Evolutionary conservation across 2,797 vertebrate species (phyloP), one percentile per base, ranked within the genome.

Genomic region (Aulostomus chinensis): DNA sequence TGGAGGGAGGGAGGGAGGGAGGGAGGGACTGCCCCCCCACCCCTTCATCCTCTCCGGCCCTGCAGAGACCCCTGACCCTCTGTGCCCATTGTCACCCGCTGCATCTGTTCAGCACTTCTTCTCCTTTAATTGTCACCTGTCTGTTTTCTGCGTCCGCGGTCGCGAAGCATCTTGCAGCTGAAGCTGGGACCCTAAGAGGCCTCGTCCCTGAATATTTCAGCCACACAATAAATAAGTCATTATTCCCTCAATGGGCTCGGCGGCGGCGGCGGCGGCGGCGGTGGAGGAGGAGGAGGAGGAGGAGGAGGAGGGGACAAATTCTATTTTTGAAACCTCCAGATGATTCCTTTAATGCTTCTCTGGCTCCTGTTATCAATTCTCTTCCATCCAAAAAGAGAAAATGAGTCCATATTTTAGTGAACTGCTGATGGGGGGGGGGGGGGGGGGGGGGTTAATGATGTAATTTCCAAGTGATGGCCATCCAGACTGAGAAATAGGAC

Each of bases 171-270:
- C 64, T 48, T 25, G 29, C 5, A 36, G 15, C 15, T 18, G 15
- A 36, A 36, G 18, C 15, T 13, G 12, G 34, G 50, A 47, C 66
- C 76, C 68, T 61, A 42, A 73, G 73, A 60, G 54, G 49, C 58
- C 62, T 55, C 48, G 53, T 74, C 59, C 55, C 48, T 83, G 77
- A 82, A 88, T 80, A 82, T 86, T 82, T 80, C 67, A 80, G 45
- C 68, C 46, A 42, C 74, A 68, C 73, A 65, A 86, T 86, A 77
- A 86, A 88, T 85, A 78, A 87, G 66, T 82, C 68, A 87, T 84
- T 78, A 78, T 74, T 78, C 75, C 67, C 74, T 58, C 48, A 47
- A 73, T 50, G 35, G 63, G 47, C 62, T 65, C 30, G 1, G 59
- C 31, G 22, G 63, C 40, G 4, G 67, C 21, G 4, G 62, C 37